Percentiles rank a stretch among this genome's conserved stretches.
These are phyloP conservation scores for Eucera pruinosa DNA, from an alignment of 2,888 invertebrate species.

Conservation along the genomic window DNA sequence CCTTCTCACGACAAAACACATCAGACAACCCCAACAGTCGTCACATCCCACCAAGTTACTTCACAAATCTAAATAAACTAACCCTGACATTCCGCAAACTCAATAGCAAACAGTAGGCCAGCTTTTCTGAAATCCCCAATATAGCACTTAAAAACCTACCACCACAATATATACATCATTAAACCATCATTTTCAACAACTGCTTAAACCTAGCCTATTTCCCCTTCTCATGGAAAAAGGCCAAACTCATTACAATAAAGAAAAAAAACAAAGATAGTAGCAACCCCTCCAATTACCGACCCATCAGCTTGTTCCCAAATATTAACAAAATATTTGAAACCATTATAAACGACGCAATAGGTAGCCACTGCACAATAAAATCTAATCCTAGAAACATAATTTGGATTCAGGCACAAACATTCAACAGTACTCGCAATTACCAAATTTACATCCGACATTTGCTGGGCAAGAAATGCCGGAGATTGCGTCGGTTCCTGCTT, in stretches of 20 bases:
- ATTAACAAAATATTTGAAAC: conserved; percentile 17
- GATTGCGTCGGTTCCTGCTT: conserved; percentile 32
- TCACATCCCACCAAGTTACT: neutral
- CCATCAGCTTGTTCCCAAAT: neutral
- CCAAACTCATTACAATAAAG: neutral
- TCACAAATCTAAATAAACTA: neutral
- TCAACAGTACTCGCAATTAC: neutral
- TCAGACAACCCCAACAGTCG: neutral
- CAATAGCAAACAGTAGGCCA: neutral
- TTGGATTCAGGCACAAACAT: conserved; percentile 60
- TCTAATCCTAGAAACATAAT: conserved; percentile 65
- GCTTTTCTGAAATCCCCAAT: neutral
- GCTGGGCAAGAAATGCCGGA: conserved; percentile 15
- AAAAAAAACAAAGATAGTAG: conserved; percentile 3
- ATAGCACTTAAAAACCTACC: conserved; percentile 16
- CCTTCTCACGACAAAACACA: neutral
- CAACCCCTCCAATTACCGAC: neutral
- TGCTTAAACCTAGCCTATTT: neutral
- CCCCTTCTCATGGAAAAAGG: neutral
- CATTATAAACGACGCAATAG: conserved; percentile 35
- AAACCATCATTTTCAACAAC: neutral
- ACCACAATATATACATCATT: neutral
- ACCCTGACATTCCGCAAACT: neutral
- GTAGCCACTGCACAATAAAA: conserved; percentile 36
- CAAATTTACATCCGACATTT: conserved; percentile 23